Conservation (phyloP, 2,888 invertebrate species). For the Spilosoma lubricipeda region DNA sequence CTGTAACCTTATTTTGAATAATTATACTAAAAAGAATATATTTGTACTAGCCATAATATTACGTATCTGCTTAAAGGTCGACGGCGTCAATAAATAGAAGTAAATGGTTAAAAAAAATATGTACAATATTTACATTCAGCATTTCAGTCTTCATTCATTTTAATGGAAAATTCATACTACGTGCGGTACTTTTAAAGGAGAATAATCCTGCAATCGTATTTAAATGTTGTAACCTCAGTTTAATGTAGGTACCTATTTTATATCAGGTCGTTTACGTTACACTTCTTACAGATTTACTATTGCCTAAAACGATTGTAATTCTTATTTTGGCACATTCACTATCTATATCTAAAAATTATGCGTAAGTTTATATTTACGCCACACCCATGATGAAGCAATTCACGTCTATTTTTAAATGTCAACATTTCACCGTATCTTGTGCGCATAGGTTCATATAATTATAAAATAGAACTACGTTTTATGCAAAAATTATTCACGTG, state of each 20-base stretch:
- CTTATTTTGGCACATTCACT: slow-evolving; percentile 46
- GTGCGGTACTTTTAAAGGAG: slow-evolving; percentile 17
- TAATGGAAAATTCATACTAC: slow-evolving; percentile 42
- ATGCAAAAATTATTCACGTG: slow-evolving; percentile 53
- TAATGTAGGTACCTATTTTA: neutral
- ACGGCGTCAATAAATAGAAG: slow-evolving; percentile 51
- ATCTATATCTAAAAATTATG: slow-evolving; percentile 32
- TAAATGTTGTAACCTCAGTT: neutral
- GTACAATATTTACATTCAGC: slow-evolving; percentile 53
- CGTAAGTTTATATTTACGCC: slow-evolving; percentile 26
- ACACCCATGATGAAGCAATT: slow-evolving; percentile 30
- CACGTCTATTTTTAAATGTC: slow-evolving; percentile 44
- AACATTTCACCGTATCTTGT: slow-evolving; percentile 32
- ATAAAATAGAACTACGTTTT: slow-evolving; percentile 7
- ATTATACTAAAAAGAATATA: slow-evolving; percentile 52
- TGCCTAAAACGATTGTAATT: slow-evolving; percentile 19
- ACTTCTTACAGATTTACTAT: slow-evolving; percentile 11
- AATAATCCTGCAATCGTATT: neutral
- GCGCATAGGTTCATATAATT: slow-evolving; percentile 20
- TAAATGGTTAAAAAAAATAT: slow-evolving; percentile 38
- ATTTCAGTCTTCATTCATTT: slow-evolving; percentile 51
- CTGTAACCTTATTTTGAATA: slow-evolving; percentile 45
- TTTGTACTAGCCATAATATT: slow-evolving; percentile 70
- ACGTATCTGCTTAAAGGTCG: slow-evolving; percentile 47
- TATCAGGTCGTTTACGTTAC: neutral